Evolutionary conservation across 2,888 invertebrate species (phyloP).

Genomic region (Caenorhabditis sulstoni): DNA sequence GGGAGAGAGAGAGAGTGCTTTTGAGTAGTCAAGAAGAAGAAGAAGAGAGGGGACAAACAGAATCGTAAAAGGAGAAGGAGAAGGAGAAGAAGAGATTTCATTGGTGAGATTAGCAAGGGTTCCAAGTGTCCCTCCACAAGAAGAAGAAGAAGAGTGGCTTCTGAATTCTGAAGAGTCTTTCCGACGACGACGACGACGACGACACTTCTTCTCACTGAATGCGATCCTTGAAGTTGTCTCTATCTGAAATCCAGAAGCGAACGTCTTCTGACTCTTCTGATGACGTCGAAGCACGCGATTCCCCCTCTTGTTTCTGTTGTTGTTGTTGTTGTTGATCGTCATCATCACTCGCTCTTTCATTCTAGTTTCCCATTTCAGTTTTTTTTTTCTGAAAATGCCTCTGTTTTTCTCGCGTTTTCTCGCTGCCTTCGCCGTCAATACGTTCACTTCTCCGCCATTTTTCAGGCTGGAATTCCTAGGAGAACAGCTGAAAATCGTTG

Average conservation of each 20-base stretch:
- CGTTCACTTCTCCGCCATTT: no score
- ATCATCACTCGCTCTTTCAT: background rate
- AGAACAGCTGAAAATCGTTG: no score
- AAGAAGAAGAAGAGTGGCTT: background rate
- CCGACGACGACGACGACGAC: background rate
- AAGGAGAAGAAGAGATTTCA: conserved; percentile 31
- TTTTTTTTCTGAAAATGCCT: no score
- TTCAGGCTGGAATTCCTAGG: no score
- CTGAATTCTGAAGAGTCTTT: background rate
- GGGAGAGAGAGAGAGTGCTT: conserved; percentile 38
- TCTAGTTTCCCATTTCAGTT: background rate
- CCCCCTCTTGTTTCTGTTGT: no score
- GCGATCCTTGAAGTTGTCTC: no score
- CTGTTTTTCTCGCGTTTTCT: no score
- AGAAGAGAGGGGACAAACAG: conserved; percentile 21
- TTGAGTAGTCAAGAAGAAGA: background rate
- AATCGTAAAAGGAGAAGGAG: conserved; percentile 42
- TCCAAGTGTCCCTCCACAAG: background rate
- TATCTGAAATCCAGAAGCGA: no score
- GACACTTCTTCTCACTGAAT: no score
- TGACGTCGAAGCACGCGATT: no score
- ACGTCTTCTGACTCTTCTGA: no score
- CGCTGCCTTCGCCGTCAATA: no score
- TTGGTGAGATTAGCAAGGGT: conserved; percentile 36
- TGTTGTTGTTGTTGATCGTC: background rate